Conservation (phyloP, 2,888 invertebrate genomes). For the Nebria brevicollis region DNA sequence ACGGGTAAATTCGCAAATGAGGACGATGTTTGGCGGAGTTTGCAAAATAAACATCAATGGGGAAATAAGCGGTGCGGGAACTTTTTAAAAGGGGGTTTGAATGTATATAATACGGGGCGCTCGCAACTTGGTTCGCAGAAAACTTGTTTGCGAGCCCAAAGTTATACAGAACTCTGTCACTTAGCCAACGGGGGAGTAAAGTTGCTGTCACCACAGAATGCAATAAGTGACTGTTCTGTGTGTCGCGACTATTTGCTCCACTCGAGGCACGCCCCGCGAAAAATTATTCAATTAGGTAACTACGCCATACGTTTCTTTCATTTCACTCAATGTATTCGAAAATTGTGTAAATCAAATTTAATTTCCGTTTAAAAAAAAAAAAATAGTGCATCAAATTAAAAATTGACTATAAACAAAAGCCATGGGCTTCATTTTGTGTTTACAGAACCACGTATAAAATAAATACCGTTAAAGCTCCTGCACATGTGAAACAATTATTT, state of each 20-base stretch:
- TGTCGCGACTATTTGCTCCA: neutral
- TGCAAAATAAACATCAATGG: conserved; percentile 8
- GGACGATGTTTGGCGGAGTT: neutral
- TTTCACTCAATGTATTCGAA: too few relatives aligned
- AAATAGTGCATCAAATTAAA: too few relatives aligned
- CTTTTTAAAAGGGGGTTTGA: conserved; percentile 28
- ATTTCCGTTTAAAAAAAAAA: too few relatives aligned
- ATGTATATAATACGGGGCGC: neutral
- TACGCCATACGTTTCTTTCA: too few relatives aligned
- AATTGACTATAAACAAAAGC: too few relatives aligned
- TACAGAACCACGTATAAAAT: too few relatives aligned
- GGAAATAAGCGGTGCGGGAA: conserved; percentile 30
- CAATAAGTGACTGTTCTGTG: conserved; percentile 44
- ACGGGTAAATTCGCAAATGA: neutral
- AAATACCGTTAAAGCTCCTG: too few relatives aligned
- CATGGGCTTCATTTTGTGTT: too few relatives aligned
- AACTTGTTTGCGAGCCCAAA: neutral
- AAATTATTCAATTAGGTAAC: too few relatives aligned
- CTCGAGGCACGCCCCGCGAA: too few relatives aligned
- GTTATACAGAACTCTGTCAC: conserved; percentile 18
- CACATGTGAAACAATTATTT: too few relatives aligned
- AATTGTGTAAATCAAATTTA: too few relatives aligned
- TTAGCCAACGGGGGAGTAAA: conserved; percentile 8
- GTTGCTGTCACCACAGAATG: conserved; percentile 42
- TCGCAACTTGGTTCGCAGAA: neutral